Evolutionary conservation across 2,113 vertebrate genomes (phyloP), one percentile per base, ranked within the genome.

Genomic region (Rostratula benghalensis): DNA sequence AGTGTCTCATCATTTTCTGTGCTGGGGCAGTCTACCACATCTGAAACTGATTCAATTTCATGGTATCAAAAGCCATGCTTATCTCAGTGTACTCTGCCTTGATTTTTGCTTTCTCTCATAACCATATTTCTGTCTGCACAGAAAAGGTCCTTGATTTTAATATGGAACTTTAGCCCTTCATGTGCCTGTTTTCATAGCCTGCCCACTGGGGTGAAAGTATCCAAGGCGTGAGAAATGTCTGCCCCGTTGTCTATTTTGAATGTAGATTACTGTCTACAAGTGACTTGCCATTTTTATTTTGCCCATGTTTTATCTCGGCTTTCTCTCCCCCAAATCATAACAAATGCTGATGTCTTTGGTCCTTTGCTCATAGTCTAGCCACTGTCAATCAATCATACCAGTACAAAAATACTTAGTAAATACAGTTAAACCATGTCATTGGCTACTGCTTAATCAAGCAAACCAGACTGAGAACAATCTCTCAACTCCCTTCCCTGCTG

Each of bases 31-130:
- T 89, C 83, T 90, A 83, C 92, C 89, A 84, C 69, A 84, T 94
- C 77, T 95, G 94, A 89, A 97, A 92, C 73, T 21, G 69, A 96
- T 89, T 92, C 65, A 89, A 86, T 96, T 94, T 94, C 91, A 91
- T 87, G 78, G 80, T 91, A 65, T 71, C 86, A 89, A 53, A 79
- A 93, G 41, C 13, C 70, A 50, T 0, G 0, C 11, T 89, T 86
- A 82, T 82, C 33, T 51, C 92, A 33, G n/a, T 30, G 57, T 63
- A 48, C 23, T 89, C 77, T 94, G 48, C 24, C 39, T 53, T 57
- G 17, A 22, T 64, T 94, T 94, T 95, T 89, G 12, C 24, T 90
- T 89, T 94, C 87, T 79, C 94, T 90, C 45, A 65, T 90, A 94
- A 41, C 27, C 27, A 76, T 89, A 84, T 76, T 96, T 93, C 69